Conservation (phyloP, 2,888 invertebrate genomes). For the Panopea generosa region DNA sequence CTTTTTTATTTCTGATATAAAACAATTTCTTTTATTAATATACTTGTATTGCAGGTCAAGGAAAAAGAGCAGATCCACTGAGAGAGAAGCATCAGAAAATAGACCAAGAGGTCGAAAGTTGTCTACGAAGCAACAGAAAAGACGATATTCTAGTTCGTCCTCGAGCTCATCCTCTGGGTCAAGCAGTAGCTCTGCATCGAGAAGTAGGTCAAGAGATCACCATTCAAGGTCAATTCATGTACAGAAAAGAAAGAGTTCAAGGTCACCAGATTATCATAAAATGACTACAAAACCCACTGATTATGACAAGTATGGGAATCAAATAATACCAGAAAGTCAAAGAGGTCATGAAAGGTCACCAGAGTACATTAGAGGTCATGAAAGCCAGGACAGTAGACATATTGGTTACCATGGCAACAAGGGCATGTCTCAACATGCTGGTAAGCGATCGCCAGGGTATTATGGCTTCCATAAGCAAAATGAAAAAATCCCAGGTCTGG, state of each 20-base stretch:
- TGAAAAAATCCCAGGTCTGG: constrained; percentile 43
- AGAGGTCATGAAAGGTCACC: constrained; percentile 2
- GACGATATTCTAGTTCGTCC: constrained; percentile 20
- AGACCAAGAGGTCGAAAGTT: no score
- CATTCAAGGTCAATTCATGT: constrained; percentile 1
- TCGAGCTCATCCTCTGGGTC: constrained; percentile 4
- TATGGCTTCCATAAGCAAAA: constrained; percentile 16
- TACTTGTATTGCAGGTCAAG: no score
- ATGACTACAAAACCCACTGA: background rate
- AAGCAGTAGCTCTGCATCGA: constrained; percentile 20
- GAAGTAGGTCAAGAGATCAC: constrained; percentile 24
- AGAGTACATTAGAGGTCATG: background rate
- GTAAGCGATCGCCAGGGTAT: background rate
- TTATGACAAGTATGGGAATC: background rate
- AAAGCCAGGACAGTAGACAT: no score
- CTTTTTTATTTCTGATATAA: no score
- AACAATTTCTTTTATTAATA: no score
- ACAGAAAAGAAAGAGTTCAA: constrained; percentile 17
- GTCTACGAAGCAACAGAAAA: background rate
- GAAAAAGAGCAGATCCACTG: no score
- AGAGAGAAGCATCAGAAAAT: no score
- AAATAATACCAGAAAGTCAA: no score
- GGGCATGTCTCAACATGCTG: no score
- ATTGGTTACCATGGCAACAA: no score
- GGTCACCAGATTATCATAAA: constrained; percentile 6